Evolutionary conservation across 2,113 vertebrate species (phyloP), one percentile per base, ranked within the genome.

Genomic region (Diadophis punctatus): DNA sequence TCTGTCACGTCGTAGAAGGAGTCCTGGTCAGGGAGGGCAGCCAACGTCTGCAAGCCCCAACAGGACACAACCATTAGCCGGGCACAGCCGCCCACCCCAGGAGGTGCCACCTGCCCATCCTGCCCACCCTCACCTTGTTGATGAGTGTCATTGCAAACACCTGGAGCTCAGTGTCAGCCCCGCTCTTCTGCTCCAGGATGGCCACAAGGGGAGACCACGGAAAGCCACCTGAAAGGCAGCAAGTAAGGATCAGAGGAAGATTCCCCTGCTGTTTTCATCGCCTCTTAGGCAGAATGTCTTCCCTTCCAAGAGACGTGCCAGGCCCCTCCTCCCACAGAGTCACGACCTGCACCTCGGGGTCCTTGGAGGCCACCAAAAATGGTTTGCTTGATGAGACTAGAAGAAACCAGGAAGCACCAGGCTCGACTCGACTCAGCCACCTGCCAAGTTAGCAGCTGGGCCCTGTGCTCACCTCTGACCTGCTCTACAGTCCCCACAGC

Each of bases 1-100:
- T 99, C 99, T 0, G 99, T 98, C 95, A 99, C 94, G 0, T 99
- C 99, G 0, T 99, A 99, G 97, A 99, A 99, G 0, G 98, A 98
- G 96, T 99, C 99, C 97, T 99, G 99, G 92, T 99, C 99, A 0
- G 98, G 99, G 39, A 99, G 98, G 0, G 97, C 98, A 0, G 97
- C 98, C 93, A 99, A 97, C 0, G 98, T 98, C 99, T 99, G 96
- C 43, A 53, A 90, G 90, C 58, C 93, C 20, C 90, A 96, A 58
- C 93, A 39, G 4, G 93, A 91, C n/a, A 30, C 86, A 0, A 0
- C 30, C 23, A 89, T 88, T 91, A 90, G 89, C 22, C 5, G 1
- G 22, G 51, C 4, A 6, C 16, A 11, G 10, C 9, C 1, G 8
- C 27, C 58, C 60, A 1, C 49, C 3, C 30, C 8, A 1, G 30